Evolutionary conservation across 2,888 invertebrate species (phyloP).

Genomic region (Mamestra brassicae): DNA sequence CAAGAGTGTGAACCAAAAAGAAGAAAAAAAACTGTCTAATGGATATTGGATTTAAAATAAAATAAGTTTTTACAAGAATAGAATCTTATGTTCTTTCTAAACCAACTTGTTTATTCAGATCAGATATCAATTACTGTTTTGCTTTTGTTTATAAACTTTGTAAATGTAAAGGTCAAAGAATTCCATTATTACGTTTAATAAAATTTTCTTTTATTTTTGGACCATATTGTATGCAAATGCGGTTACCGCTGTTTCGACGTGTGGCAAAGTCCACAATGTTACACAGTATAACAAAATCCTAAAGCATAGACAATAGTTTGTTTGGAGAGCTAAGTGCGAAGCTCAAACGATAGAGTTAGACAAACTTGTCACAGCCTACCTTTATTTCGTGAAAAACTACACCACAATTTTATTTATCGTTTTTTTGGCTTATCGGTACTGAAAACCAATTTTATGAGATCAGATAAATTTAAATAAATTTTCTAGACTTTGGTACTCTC

Average conservation of each 20-base stretch:
- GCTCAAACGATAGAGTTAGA: not conserved
- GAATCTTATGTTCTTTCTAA: too few relatives aligned
- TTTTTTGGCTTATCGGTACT: not conserved
- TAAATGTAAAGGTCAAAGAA: not conserved
- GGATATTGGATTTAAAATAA: too few relatives aligned
- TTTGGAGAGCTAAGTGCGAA: not conserved
- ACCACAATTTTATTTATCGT: too few relatives aligned
- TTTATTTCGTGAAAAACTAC: too few relatives aligned
- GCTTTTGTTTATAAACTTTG: not conserved
- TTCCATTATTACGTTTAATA: not conserved
- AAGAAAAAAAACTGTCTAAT: too few relatives aligned
- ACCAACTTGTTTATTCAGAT: not conserved
- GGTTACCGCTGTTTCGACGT: not conserved
- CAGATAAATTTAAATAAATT: too few relatives aligned
- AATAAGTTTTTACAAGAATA: too few relatives aligned
- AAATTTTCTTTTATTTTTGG: conserved; percentile 1
- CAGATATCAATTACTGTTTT: not conserved
- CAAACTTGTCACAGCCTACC: not conserved
- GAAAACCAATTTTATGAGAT: too few relatives aligned
- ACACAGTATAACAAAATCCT: not conserved
- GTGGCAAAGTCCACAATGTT: conserved; percentile 20
- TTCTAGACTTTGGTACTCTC: not conserved
- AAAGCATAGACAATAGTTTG: not conserved
- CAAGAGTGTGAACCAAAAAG: too few relatives aligned
- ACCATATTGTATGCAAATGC: conserved; percentile 48